Evolutionary conservation across 2,888 invertebrate genomes (phyloP), one percentile per base, ranked within the genome.

Genomic region (Pemphredon lugubris): DNA sequence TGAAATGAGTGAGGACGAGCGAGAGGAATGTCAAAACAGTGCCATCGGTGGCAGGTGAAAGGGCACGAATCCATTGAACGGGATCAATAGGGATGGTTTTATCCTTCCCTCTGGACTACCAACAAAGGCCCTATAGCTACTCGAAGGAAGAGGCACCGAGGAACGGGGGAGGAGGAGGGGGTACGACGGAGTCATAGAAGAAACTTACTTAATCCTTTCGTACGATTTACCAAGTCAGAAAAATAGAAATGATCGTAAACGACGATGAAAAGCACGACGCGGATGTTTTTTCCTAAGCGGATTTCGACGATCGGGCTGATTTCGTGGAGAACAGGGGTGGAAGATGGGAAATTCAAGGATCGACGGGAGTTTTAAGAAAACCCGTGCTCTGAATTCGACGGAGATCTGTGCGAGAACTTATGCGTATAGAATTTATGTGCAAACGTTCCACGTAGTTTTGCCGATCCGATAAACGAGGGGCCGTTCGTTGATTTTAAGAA

Each of bases 1-100:
- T 54, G 54, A 58, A 57, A 64, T 54, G 54, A 61, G 59, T 59
- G 71, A 73, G 74, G 76, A 72, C 70, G 75, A 79, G 72, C 63
- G 75, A 68, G 71, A 74, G 75, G 61, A 70, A 84, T 77, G 85
- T 86, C 85, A 84, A 84, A 85, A 85, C 82, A 86, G 57, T 65
- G 74, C 74, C 59, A 75, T 72, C 74, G 66, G 54, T 77, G 75
- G 77, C 77, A 81, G 61, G 76, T 72, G 67, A 84, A 82, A 83
- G 73, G 81, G 69, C 73, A 72, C 54, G 73, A 64, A 70, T 77
- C 77, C 72, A 82, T 83, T 82, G 80, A 83, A 73, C 65, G 68
- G 71, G 74, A 81, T 81, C 83, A 85, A 82, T 83, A 78, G 81
- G n/a, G 65, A 78, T 75, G 79, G 75, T 76, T 82, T 81, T 81